Conservation (phyloP, 2,113 vertebrate species). For the Brachyistius frenatus region DNA sequence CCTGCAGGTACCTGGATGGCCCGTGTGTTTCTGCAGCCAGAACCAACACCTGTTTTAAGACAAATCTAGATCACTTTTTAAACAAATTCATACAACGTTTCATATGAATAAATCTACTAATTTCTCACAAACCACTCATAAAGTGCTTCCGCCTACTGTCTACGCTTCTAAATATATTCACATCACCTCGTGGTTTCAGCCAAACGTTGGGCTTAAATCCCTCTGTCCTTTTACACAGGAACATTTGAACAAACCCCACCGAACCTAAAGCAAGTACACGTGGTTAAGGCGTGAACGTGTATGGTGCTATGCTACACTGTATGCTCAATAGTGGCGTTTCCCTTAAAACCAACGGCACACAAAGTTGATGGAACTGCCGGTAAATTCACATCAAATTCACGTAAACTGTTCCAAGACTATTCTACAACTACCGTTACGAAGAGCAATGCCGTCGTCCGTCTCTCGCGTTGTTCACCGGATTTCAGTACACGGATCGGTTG, state of each 20-base stretch:
- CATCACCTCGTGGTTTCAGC: constrained; percentile 42
- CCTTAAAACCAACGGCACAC: constrained; percentile 64
- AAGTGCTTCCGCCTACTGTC: constrained; percentile 75
- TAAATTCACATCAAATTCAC: constrained; percentile 63
- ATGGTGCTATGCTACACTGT: constrained; percentile 85
- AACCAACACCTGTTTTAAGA: constrained; percentile 58
- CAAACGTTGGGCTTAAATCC: constrained; percentile 31
- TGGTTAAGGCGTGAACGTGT: constrained; percentile 85
- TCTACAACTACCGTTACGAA: constrained; percentile 52
- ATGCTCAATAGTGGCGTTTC: constrained; percentile 79
- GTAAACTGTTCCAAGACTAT: constrained; percentile 55
- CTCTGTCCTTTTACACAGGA: constrained; percentile 52
- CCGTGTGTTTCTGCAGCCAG: constrained; percentile 52
- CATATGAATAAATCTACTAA: constrained; percentile 60
- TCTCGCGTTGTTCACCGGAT: constrained; percentile 60
- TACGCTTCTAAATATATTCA: constrained; percentile 69
- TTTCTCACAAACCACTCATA: constrained; percentile 70
- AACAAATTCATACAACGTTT: constrained; percentile 56
- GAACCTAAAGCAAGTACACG: constrained; percentile 76
- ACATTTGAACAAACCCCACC: constrained; percentile 68
- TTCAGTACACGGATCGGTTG: constrained; percentile 34
- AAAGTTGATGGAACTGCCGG: constrained; percentile 63
- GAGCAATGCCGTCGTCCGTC: constrained; percentile 57
- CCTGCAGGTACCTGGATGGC: constrained; percentile 44
- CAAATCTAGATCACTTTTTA: constrained; percentile 67